Base-by-base conservation (phyloP, 2,888 invertebrate genomes). In the Oscheius onirici region DNA sequence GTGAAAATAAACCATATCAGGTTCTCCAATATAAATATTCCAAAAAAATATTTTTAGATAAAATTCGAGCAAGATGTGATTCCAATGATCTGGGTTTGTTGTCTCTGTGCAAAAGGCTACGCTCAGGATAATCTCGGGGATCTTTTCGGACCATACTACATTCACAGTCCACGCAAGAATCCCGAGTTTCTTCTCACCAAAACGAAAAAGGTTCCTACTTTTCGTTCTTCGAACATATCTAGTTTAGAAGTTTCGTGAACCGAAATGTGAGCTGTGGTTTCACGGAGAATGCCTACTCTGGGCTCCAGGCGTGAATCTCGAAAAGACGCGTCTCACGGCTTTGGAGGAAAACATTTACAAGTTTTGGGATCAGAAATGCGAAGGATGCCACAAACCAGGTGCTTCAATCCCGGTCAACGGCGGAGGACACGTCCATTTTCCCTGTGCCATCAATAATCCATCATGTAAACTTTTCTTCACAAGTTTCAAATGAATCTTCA, bases 341-440 rank as follows among this genome's bases (percentile, higher is more conserved):
- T 49, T 63, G 13, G 63, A 63, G 22, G 63, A 63, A 17, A 63
- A 26, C 26, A 26, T 63, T 1, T 49, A 63, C 26, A 63, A 46
- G 20, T 63, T 63, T 26, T 63, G 63, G 63, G 63, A 49, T 2
- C 63, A 63, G 63, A 63, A 63, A 63, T 63, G 63, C 17, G 63
- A 63, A 17, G 63, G 24, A 22, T 63, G 63, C 28, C 49, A 46
- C 11, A 46, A 63, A 13, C 63, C 63, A 11, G 63, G 63, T 13
- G 63, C 63, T n/a, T 26, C 63, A 15, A 63, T 63, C 15, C 46
- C 63, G 2, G 17, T 46, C 49, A 34, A 34, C 17, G 63, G 46
- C 26, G 22, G 46, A 6, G 24, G 17, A n/a, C 46, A 44, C 17
- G 17, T 63, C 2, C 63, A 63, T 28, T 63, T 46, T 1, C 63